Base-by-base conservation (phyloP, 2,888 invertebrate species). In the Anoplius nigerrimus region DNA sequence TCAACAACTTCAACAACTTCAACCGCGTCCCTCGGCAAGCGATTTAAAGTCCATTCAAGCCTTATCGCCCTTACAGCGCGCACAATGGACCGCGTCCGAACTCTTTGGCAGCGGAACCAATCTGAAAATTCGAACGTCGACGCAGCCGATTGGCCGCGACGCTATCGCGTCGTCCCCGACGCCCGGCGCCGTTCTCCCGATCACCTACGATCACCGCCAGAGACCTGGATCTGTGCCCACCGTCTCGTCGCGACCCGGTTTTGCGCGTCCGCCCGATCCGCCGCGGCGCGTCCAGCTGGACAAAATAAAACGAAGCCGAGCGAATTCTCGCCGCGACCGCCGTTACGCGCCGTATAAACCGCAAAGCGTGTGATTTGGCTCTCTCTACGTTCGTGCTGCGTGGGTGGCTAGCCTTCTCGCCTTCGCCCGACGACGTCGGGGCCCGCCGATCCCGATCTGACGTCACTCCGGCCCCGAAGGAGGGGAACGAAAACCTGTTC, bases 271-370 rank as follows among this genome's bases (percentile, higher is more conserved):
- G 62, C 67, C 72, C 57, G 64, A 51, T n/a, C 43, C 20, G 22
- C 53, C 62, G 16, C 56, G 18, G 5, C 34, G 34, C 34, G 34
- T 69, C 68, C 74, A 74, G 64, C 74, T 75, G 71, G 66, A 20
- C 60, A 77, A 66, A 70, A 77, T 74, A 70, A 74, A 70, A 76
- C 67, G 66, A 76, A 54, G 71, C n/a, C 70, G 76, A 78, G 79
- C 78, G 34, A 2, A 76, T 34, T 34, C 77, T 69, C 69, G 53
- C 45, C 60, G 64, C 56, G 51, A 76, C 71, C 72, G 66, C 73
- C 62, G 78, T 72, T 78, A 79, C 71, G 72, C 72, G 63, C 60
- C 63, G 48, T 48, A 72, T 63, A 74, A 80, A 79, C 80, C 78
- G 74, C 75, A 79, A 75, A 74, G 69, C 73, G 63, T 75, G 62